Percentiles rank a stretch among this genome's conserved stretches.
Conservation (phyloP, 2,888 invertebrate species). For the Bhutanitis thaidina region DNA sequence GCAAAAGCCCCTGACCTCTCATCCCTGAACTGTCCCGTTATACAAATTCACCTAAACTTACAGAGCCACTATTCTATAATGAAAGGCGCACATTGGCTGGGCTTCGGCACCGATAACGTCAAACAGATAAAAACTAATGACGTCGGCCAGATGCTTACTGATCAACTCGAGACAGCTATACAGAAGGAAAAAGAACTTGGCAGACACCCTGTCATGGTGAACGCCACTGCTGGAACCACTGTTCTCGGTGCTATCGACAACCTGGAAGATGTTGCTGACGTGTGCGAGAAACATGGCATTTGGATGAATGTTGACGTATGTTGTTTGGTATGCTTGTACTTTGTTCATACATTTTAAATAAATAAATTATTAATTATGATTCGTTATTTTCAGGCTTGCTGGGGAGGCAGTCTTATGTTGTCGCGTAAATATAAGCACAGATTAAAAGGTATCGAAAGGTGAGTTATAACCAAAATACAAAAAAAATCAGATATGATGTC, state of each 20-base stretch:
- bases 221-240: conserved; percentile 89
- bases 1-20: too few relatives aligned
- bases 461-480: too few relatives aligned
- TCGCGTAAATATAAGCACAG: conserved; percentile 81
- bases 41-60: too few relatives aligned
- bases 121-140: conserved; percentile 83
- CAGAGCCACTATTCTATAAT: conserved; percentile 90
- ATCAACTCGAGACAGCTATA: conserved; percentile 81
- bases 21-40: too few relatives aligned
- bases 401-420: conserved; percentile 87
- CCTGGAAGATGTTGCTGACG: conserved; percentile 81
- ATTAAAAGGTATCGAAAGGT: conserved; percentile 84
- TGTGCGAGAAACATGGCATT: conserved; percentile 83
- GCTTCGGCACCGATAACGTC: conserved; percentile 88
- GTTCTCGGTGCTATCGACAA: conserved; percentile 92
- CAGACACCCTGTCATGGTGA: conserved; percentile 83
- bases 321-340: too few relatives aligned
- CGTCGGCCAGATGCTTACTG: conserved; percentile 83
- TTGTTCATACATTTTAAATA: too few relatives aligned
- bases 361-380: not conserved
- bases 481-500: too few relatives aligned
- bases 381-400: conserved; percentile 81
- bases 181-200: conserved; percentile 60
- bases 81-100: conserved; percentile 90
- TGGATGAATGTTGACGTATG: conserved; percentile 93